Conservation (phyloP, 2,797 vertebrate genomes). For the Cynopterus sphinx region DNA sequence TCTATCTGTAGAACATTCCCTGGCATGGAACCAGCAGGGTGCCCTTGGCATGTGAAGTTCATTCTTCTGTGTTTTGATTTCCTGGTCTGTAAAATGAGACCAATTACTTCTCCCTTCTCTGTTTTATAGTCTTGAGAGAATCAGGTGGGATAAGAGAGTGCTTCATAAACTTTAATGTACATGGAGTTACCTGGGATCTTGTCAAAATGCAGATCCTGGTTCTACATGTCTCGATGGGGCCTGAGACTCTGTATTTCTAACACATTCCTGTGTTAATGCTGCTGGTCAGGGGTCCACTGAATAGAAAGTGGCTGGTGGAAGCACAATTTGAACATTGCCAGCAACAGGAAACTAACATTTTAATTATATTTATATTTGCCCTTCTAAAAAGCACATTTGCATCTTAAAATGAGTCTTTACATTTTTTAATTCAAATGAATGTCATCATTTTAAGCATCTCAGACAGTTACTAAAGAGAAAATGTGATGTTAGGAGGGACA, state of each 20-base stretch:
- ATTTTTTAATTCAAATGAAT: conserved; percentile 9
- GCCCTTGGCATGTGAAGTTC: not conserved
- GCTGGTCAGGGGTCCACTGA: not conserved
- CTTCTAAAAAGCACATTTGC: not conserved
- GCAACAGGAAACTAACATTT: not conserved
- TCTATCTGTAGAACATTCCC: not conserved
- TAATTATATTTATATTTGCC: conserved; percentile 24
- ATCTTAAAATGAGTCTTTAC: not conserved
- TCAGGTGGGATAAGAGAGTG: not conserved
- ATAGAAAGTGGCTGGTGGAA: not conserved
- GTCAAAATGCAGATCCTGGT: not conserved
- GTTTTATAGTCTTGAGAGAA: not conserved
- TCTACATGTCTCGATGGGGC: not conserved
- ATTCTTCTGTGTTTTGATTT: not conserved
- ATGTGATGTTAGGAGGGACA: not conserved
- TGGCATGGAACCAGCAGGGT: not conserved
- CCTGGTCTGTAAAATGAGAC: not conserved
- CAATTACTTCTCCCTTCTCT: not conserved
- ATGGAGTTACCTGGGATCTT: not conserved
- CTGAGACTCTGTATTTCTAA: not conserved
- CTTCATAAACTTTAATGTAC: not conserved
- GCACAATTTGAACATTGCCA: not conserved
- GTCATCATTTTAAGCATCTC: conserved; percentile 1
- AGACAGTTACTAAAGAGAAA: not conserved
- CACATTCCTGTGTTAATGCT: not conserved